Conservation (phyloP, 2,113 vertebrate species). For the Mastomys natalensis region DNA sequence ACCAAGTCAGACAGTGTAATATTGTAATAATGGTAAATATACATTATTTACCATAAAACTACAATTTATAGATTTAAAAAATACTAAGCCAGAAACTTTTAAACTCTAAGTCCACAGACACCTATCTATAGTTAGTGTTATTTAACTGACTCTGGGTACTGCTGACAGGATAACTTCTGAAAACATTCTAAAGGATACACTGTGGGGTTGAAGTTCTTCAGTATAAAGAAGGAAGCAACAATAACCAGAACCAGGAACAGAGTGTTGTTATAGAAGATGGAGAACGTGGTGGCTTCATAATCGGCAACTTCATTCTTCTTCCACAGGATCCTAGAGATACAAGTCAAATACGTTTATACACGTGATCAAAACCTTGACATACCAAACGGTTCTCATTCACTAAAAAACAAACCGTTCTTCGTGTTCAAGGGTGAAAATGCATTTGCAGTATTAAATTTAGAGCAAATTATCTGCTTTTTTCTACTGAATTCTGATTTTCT, state of each 20-base stretch:
- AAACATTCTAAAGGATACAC: conserved; percentile 94
- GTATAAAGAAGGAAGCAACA: conserved; percentile 96
- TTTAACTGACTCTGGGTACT: not conserved
- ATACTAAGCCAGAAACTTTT: not conserved
- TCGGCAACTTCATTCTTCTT: conserved; percentile 99
- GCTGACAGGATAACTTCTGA: conserved; percentile 2
- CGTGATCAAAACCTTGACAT: not conserved
- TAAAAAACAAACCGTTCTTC: not conserved
- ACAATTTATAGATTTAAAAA: conserved; percentile 8
- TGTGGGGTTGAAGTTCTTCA: conserved; percentile 99
- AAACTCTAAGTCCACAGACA: conserved; percentile 2
- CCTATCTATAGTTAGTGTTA: not conserved
- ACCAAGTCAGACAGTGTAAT: not conserved
- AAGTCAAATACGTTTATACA: not conserved
- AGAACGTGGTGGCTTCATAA: conserved; percentile 99
- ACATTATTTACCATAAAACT: not conserved
- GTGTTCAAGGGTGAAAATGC: not conserved
- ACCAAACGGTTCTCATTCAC: not conserved
- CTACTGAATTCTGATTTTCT: not conserved
- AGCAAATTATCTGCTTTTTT: not conserved
- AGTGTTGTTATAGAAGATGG: conserved; percentile 99
- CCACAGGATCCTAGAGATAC: conserved; percentile 94
- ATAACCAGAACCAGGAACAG: conserved; percentile 97
- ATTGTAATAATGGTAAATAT: not conserved
- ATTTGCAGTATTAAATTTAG: conserved; percentile 25